Conservation (phyloP, 2,113 vertebrate species). For the Macrotus californicus region DNA sequence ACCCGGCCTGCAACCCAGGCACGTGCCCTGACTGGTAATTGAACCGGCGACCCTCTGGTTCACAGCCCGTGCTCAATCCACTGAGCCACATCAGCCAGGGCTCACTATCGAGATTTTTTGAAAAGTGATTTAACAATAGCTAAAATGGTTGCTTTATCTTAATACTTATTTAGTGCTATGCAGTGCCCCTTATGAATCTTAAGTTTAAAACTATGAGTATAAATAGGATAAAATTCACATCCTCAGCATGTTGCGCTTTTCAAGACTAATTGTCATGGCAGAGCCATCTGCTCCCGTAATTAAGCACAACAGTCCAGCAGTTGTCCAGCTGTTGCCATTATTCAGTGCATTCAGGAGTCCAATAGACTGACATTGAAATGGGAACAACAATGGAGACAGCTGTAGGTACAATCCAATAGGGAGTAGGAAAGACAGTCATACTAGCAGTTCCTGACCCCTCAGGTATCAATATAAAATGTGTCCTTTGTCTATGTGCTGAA, state of each 20-base stretch:
- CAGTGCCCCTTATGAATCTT: neutral
- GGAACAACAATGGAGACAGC: neutral
- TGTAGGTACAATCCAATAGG: neutral
- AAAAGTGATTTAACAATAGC: neutral
- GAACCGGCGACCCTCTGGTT: no score
- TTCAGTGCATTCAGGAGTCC: neutral
- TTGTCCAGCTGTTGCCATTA: conserved; percentile 48
- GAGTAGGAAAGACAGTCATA: neutral
- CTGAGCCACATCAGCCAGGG: no score
- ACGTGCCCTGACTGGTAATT: no score
- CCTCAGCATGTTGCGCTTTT: conserved; percentile 8
- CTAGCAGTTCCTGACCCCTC: neutral
- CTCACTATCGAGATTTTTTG: neutral
- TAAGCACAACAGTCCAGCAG: conserved; percentile 19
- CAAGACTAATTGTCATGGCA: conserved; percentile 32
- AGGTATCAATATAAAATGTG: neutral
- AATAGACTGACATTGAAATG: neutral
- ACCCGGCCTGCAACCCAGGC: no score
- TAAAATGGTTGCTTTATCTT: neutral
- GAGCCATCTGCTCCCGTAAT: conserved; percentile 48
- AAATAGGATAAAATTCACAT: conserved; percentile 19
- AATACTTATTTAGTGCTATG: neutral
- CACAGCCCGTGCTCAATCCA: no score
- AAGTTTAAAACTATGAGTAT: neutral
- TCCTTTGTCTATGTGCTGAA: conserved; percentile 1